Conservation (phyloP, 2,888 invertebrate genomes). For the Cryptops parisi region DNA sequence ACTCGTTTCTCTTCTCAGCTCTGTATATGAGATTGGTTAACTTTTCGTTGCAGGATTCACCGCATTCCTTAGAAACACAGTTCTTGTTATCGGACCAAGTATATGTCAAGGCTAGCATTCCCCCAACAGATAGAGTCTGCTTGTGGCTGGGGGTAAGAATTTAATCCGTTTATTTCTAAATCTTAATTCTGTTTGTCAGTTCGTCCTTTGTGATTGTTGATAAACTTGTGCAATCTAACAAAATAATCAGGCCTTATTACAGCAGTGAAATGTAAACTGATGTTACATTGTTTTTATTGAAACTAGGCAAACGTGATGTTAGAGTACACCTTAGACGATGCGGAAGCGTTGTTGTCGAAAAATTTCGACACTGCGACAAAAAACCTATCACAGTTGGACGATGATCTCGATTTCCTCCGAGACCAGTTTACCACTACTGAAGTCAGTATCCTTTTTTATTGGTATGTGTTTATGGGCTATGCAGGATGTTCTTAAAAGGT, state of each 20-base stretch:
- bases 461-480: no score
- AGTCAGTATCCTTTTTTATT: conserved; percentile 49
- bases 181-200: neutral
- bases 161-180: neutral
- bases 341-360: conserved; percentile 62
- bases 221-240: no score
- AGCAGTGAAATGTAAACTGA: neutral
- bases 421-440: conserved; percentile 97
- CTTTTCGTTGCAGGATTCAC: conserved; percentile 34
- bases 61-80: conserved; percentile 60
- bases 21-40: conserved; percentile 2
- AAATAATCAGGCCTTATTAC: neutral
- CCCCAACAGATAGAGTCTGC: conserved; percentile 73
- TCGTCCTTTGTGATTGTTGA: no score
- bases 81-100: conserved; percentile 89
- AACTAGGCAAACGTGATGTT: conserved; percentile 79
- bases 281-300: neutral
- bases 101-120: conserved; percentile 66
- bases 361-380: conserved; percentile 71
- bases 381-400: conserved; percentile 68
- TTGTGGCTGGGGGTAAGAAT: conserved; percentile 46
- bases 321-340: conserved; percentile 85
- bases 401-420: conserved; percentile 84
- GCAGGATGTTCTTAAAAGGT: no score
- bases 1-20: neutral